phyloP scores from a whole-genome alignment of 2,113 vertebrate species.

The Paratilapia polleni region DNA sequence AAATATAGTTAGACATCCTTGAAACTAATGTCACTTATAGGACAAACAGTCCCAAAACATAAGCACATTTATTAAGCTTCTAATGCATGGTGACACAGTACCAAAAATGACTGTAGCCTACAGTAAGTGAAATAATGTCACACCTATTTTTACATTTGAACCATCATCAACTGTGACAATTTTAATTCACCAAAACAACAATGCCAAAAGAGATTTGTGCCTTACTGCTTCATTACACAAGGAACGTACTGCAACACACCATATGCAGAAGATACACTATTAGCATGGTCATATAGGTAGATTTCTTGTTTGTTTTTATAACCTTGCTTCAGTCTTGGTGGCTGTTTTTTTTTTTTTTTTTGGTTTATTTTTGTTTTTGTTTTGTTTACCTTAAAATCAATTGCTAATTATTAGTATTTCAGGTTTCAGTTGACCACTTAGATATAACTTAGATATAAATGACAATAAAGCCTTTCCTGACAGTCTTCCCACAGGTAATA shows the following conservation, averaged over 20 bases:
- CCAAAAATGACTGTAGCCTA: constrained; percentile 8
- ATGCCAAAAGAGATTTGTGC: not conserved
- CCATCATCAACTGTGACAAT: not conserved
- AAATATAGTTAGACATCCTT: constrained; percentile 15
- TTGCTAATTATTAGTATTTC: not conserved
- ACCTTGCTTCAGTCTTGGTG: not conserved
- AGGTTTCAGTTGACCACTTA: not conserved
- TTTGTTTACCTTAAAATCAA: not conserved
- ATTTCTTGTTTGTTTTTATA: not conserved
- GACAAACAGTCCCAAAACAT: constrained; percentile 11
- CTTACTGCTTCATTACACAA: not conserved
- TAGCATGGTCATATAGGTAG: not conserved
- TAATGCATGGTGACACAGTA: constrained; percentile 8
- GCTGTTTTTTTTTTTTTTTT: not conserved
- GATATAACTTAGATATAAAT: constrained; percentile 3
- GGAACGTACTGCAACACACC: not conserved
- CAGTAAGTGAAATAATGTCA: constrained; percentile 23
- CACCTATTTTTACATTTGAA: constrained; percentile 32
- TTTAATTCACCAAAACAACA: not conserved
- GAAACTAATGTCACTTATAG: not conserved
- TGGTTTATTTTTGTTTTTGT: not conserved
- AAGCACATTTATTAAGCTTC: constrained; percentile 1
- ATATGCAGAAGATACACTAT: not conserved
- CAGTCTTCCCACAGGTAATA: not conserved
- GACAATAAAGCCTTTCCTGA: not conserved